A percentile compares a stretch with the other conserved stretches of the same genome.
Evolutionary conservation across 2,113 vertebrate genomes (phyloP).

Genomic region (Alosa alosa): DNA sequence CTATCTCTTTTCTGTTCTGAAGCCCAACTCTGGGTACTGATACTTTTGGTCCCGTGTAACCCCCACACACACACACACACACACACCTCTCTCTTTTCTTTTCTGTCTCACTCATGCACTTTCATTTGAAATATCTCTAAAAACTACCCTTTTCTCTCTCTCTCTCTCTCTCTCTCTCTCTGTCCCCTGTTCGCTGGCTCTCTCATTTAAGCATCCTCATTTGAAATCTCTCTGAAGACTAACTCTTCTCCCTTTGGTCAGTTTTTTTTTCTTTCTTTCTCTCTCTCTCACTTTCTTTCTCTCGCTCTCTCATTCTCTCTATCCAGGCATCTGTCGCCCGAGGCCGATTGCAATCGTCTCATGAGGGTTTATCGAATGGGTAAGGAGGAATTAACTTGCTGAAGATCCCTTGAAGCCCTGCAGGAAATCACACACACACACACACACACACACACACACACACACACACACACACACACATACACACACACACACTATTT

Average conservation of each 20-base stretch:
- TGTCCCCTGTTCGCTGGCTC: too few relatives aligned
- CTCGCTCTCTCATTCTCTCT: background rate
- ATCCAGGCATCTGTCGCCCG: background rate
- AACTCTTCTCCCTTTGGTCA: background rate
- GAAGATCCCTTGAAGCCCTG: conserved; percentile 44
- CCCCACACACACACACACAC: background rate
- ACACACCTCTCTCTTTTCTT: background rate
- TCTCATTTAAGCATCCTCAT: background rate
- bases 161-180: background rate
- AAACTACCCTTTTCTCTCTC: background rate
- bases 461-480: background rate
- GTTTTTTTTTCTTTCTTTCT: too few relatives aligned
- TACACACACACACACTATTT: background rate
- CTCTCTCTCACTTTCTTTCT: background rate
- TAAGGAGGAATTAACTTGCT: conserved; percentile 47
- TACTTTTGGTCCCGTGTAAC: background rate
- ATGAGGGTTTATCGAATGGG: conserved; percentile 46
- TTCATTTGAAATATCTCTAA: background rate
- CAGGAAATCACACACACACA: conserved; percentile 25
- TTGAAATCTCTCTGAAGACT: too few relatives aligned
- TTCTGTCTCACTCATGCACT: background rate
- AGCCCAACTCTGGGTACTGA: too few relatives aligned
- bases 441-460: background rate
- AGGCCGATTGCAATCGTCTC: conserved; percentile 34
- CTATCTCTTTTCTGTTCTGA: too few relatives aligned